phyloP scores from a whole-genome alignment of 2,888 invertebrate genomes.

The Cristatella mucedo region DNA sequence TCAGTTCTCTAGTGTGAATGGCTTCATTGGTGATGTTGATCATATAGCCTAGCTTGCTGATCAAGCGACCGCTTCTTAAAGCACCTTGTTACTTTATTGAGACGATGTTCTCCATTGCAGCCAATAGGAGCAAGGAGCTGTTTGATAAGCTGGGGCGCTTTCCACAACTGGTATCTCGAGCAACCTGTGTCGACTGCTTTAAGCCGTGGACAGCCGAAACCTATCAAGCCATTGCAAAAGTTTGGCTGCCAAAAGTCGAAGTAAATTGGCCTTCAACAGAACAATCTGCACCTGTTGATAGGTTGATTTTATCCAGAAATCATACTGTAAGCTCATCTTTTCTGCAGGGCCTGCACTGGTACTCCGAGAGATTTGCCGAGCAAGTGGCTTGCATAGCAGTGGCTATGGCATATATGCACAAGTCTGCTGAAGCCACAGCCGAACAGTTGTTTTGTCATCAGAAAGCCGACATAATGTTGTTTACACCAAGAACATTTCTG shows the following conservation, averaged over 20 bases:
- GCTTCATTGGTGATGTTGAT: too few relatives aligned
- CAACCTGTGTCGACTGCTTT: constrained; percentile 26
- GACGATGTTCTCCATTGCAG: background rate
- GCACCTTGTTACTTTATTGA: too few relatives aligned
- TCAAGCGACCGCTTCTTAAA: too few relatives aligned
- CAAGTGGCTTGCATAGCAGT: constrained; percentile 23
- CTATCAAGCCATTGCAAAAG: constrained; percentile 21
- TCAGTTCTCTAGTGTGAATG: too few relatives aligned
- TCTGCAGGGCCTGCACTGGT: constrained; percentile 17
- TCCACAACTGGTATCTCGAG: constrained; percentile 24
- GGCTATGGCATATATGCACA: constrained; percentile 33
- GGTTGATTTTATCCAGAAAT: background rate
- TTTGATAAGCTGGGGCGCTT: constrained; percentile 17
- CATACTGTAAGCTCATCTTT: background rate
- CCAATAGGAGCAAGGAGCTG: background rate
- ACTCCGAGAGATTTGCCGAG: constrained; percentile 17
- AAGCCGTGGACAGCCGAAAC: constrained; percentile 26
- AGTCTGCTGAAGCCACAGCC: constrained; percentile 23
- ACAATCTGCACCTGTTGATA: too few relatives aligned
- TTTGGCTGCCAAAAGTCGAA: constrained; percentile 9
- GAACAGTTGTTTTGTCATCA: constrained; percentile 28
- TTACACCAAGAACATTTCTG: constrained; percentile 29
- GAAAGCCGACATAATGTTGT: constrained; percentile 23
- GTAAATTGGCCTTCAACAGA: too few relatives aligned
- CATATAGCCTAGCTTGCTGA: too few relatives aligned